phyloP scores from a whole-genome alignment of 2,888 invertebrate species.

The Dynastes tityus region DNA sequence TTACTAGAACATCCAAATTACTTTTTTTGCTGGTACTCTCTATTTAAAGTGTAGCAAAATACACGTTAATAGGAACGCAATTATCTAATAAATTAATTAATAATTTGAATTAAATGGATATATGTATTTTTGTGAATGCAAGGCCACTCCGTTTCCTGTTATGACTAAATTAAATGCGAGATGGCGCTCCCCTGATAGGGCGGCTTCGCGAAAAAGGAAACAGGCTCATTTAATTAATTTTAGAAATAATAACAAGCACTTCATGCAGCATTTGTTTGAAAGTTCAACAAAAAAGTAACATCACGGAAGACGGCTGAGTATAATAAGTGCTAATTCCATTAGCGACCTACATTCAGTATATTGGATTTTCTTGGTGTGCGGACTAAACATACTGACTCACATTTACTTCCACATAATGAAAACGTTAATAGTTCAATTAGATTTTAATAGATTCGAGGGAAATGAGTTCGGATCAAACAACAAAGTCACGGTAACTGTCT shows the following conservation, averaged over 20 bases:
- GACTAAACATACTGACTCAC: conserved; percentile 27
- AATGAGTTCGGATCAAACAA: not conserved
- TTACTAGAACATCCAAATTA: no score
- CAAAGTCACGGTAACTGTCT: not conserved
- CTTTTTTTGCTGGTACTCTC: no score
- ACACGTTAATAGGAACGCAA: not conserved
- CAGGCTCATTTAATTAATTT: conserved; percentile 42
- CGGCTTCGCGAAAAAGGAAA: conserved; percentile 26
- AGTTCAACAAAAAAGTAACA: conserved; percentile 29
- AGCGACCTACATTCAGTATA: conserved; percentile 44
- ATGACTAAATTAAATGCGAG: conserved; percentile 10
- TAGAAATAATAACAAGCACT: conserved; percentile 44
- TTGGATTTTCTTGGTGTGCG: conserved; percentile 41
- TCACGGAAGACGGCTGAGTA: conserved; percentile 32
- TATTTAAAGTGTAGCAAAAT: not conserved
- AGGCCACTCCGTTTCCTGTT: conserved; percentile 8
- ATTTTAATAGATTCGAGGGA: conserved; percentile 14
- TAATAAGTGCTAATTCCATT: conserved; percentile 41
- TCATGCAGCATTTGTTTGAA: conserved; percentile 16
- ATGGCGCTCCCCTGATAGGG: conserved; percentile 37
- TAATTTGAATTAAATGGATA: conserved; percentile 15
- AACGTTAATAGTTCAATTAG: conserved; percentile 34
- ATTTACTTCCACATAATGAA: conserved; percentile 32
- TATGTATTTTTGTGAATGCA: not conserved
- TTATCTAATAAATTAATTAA: conserved; percentile 20